Evolutionary conservation across 2,888 invertebrate species (phyloP), one percentile per base, ranked within the genome.

Genomic region (Volucella bombylans): DNA sequence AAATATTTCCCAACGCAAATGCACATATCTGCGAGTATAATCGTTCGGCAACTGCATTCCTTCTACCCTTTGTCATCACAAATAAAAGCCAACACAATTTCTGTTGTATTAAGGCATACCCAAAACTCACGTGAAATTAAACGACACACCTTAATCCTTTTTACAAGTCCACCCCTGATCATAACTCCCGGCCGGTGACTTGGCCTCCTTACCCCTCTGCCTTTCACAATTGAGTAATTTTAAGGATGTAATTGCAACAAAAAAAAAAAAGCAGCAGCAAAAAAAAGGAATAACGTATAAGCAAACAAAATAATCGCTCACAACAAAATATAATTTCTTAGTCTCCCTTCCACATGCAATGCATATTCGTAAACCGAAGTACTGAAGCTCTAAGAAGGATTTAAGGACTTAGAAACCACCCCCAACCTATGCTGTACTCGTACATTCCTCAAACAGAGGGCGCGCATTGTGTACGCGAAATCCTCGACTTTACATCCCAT

Each of bases 401-500:
- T 76, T 67, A 80, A 68, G 73, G 47, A 41, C 55, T 67, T 14
- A 71, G 23, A 59, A 55, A 12, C 59, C 54, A 14, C 38, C 49
- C 9, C 57, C 57, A 31, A 31, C 64, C n/a, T 50, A 18, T 6
- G 41, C 41, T 10, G 10, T 6, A 4, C 11, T 1, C 1, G 41
- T 12, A 12, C 50, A 49, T 23, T n/a, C n/a, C 49, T 23, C 23
- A 15, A 11, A 49, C 18, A 57, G 10, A 54, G 52, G 41, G 9
- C 23, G 62, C 8, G 31, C 11, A 72, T 71, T 64, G 69, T 74
- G 39, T 55, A 39, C 2, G 12, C 39, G 23, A 61, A 68, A 57
- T 49, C 65, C 62, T 23, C 74, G 57, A 74, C 67, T 71, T 79
- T 71, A 80, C 76, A 80, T 85, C 57, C 85, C 71, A 85, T 85